phyloP scores from a whole-genome alignment of 2,797 vertebrate genomes.

The Cacajao melanocephalus region DNA sequence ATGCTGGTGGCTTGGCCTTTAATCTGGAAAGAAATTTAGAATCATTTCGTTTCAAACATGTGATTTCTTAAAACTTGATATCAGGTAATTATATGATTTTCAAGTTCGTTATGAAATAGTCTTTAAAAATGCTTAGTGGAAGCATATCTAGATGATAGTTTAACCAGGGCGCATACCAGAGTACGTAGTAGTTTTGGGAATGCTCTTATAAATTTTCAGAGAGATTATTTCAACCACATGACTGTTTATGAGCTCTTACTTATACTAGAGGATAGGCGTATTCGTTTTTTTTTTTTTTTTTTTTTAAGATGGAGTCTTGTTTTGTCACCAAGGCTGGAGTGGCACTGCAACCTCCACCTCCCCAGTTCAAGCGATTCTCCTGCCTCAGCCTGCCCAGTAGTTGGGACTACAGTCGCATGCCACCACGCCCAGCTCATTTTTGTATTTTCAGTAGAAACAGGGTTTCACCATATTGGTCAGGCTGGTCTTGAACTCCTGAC shows the following conservation, averaged over 20 bases:
- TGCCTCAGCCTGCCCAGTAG: neutral
- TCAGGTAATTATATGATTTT: neutral
- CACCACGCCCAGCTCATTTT: neutral
- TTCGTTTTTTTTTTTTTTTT: too few species aligned
- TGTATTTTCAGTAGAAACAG: neutral
- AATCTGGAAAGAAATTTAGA: neutral
- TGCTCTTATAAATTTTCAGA: neutral
- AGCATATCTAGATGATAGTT: neutral
- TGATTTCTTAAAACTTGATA: neutral
- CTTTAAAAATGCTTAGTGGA: neutral
- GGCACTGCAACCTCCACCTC: neutral
- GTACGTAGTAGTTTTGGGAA: neutral
- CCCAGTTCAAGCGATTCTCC: neutral
- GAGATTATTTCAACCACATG: neutral
- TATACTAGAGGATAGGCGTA: neutral
- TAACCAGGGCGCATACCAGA: neutral
- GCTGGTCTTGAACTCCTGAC: neutral
- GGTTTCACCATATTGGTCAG: neutral
- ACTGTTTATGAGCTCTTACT: neutral
- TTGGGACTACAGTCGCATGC: neutral
- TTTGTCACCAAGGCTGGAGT: neutral
- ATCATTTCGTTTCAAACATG: neutral
- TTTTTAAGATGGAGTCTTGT: neutral
- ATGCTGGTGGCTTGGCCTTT: neutral
- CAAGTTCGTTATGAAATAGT: neutral